A percentile compares a stretch with the other conserved stretches of the same genome.
Conservation (phyloP, 2,888 invertebrate species). For the Patella pellucida region DNA sequence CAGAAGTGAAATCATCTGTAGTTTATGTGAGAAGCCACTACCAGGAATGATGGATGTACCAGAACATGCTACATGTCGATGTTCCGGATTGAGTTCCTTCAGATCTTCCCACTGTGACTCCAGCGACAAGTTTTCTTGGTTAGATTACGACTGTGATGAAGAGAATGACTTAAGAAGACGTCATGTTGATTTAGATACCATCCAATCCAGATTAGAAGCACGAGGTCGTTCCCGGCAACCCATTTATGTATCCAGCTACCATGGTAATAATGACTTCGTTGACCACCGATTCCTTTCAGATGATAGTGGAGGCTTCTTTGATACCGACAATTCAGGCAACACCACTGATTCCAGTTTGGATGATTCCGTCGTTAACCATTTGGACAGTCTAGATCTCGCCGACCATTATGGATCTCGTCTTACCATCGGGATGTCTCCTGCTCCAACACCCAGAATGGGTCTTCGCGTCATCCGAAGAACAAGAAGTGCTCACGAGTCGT, state of each 20-base stretch:
- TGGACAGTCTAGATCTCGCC: not conserved
- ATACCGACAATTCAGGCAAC: not conserved
- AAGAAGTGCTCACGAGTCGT: not conserved
- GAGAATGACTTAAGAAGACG: not conserved
- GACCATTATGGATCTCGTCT: not conserved
- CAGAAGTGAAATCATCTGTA: not conserved
- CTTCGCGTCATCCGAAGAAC: not conserved
- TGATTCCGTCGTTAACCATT: not conserved
- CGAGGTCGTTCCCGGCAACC: not conserved
- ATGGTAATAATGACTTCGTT: not conserved
- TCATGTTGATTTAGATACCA: not conserved
- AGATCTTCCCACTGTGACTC: not conserved
- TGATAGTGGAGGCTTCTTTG: not conserved
- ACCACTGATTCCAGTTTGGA: not conserved
- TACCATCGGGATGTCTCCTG: not conserved
- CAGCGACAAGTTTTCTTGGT: slow-evolving; percentile 3
- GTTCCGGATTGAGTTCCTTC: slow-evolving; percentile 3
- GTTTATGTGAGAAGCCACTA: not conserved
- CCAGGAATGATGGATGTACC: not conserved
- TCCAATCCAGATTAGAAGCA: not conserved
- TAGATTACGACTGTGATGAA: slow-evolving; percentile 4
- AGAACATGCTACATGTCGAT: not conserved
- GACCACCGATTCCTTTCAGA: not conserved
- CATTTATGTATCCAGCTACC: not conserved
- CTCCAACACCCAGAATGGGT: not conserved